These are phyloP conservation scores for Sycobia sp. DNA, from an alignment of 1,140 invertebrate species.

Conservation along the genomic window DNA sequence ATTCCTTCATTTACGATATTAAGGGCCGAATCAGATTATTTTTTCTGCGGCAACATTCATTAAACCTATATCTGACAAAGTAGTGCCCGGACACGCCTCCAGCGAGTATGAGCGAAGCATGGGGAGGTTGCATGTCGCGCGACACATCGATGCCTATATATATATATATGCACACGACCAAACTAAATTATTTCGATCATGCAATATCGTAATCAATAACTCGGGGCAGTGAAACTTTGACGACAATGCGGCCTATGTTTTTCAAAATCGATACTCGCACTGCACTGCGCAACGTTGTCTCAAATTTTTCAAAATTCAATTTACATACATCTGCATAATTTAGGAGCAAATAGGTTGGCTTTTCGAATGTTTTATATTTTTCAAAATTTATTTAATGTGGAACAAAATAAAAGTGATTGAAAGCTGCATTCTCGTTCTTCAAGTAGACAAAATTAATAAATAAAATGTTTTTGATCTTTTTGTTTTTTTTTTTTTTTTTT, in stretches of 20 bases:
- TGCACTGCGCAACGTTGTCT: too few species aligned
- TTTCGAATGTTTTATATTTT: too few species aligned
- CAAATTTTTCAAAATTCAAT: too few species aligned
- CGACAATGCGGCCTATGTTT: slow-evolving; percentile 32
- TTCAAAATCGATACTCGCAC: slow-evolving; percentile 9
- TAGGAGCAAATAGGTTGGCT: background rate
- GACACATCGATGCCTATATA: too few species aligned
- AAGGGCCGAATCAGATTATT: background rate
- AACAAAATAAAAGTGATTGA: too few species aligned
- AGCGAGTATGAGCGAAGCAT: background rate
- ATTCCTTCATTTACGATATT: slow-evolving; percentile 1
- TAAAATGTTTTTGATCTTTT: too few species aligned
- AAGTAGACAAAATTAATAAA: too few species aligned
- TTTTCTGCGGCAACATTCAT: background rate
- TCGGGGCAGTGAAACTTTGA: slow-evolving; percentile 47
- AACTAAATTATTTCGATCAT: slow-evolving; percentile 56
- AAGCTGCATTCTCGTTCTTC: too few species aligned
- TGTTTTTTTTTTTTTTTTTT: too few species aligned
- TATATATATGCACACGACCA: slow-evolving; percentile 45
- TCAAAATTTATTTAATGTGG: too few species aligned
- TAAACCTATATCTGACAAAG: slow-evolving; percentile 2
- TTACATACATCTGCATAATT: too few species aligned
- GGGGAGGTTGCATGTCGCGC: slow-evolving; percentile 49
- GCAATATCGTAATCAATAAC: slow-evolving; percentile 59
- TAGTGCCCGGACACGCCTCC: slow-evolving; percentile 2